Conservation (phyloP, 1,140 invertebrate genomes). For the Bombus fervidus region DNA sequence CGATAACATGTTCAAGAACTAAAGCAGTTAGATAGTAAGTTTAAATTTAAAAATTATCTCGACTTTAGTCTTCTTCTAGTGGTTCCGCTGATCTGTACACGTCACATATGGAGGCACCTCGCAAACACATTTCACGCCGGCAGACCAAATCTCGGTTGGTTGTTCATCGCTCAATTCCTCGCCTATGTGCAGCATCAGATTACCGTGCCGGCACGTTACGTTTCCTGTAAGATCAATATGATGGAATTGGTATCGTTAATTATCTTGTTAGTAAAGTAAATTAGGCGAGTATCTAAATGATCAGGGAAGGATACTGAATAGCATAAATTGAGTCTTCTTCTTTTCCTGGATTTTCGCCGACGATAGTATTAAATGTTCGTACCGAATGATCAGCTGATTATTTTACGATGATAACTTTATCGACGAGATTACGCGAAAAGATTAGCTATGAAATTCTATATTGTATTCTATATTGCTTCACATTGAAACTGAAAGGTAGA, state of each 20-base stretch:
- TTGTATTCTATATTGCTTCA: neutral
- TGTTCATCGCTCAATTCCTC: neutral
- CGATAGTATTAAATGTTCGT: no score
- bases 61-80: no score
- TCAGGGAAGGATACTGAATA: no score
- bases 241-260: neutral
- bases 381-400: no score
- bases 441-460: neutral
- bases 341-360: no score
- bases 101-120: neutral
- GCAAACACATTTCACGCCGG: neutral
- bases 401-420: neutral
- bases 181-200: neutral
- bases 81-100: rapidly evolving
- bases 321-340: no score
- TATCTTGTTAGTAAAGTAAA: neutral
- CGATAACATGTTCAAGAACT: no score
- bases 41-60: no score
- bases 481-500: no score
- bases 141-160: neutral
- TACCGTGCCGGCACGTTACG: neutral
- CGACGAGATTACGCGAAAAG: neutral
- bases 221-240: neutral
- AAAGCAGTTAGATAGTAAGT: no score
- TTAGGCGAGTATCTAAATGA: no score